Conservation (phyloP, 2,113 vertebrate genomes). For the Narcine bancroftii region DNA sequence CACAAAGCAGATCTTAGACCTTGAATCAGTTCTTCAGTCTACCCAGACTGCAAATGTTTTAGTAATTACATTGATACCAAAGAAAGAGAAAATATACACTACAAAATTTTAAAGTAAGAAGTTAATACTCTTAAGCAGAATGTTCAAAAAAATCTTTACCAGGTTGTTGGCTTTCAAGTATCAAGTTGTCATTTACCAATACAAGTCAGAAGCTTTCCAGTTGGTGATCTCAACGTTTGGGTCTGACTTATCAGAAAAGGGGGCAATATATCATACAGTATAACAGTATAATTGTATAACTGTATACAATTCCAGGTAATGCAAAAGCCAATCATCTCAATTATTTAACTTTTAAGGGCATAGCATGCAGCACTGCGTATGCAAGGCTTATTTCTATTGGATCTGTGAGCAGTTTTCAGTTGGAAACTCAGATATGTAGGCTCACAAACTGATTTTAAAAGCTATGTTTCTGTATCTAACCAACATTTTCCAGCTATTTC, state of each 20-base stretch:
- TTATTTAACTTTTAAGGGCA: neutral
- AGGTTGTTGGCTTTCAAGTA: neutral
- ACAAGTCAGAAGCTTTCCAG: neutral
- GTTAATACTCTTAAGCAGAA: neutral
- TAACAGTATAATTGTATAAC: no score
- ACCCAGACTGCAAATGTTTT: neutral
- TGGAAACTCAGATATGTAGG: neutral
- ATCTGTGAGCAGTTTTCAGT: no score
- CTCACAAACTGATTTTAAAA: neutral
- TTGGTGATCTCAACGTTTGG: neutral
- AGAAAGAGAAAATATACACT: neutral
- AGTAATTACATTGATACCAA: neutral
- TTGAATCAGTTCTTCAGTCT: neutral
- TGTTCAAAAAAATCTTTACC: neutral
- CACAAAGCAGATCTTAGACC: neutral
- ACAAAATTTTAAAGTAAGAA: neutral
- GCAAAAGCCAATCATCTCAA: neutral
- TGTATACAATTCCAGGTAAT: neutral
- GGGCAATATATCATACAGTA: neutral
- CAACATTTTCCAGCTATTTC: neutral
- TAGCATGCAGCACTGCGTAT: no score
- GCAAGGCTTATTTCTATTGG: no score
- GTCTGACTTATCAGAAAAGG: neutral
- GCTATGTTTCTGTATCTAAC: neutral
- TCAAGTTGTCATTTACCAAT: neutral